Percentiles rank a stretch among this genome's conserved stretches.
Evolutionary conservation across 2,797 vertebrate genomes (phyloP).

Genomic region (Clarias fuscus): DNA sequence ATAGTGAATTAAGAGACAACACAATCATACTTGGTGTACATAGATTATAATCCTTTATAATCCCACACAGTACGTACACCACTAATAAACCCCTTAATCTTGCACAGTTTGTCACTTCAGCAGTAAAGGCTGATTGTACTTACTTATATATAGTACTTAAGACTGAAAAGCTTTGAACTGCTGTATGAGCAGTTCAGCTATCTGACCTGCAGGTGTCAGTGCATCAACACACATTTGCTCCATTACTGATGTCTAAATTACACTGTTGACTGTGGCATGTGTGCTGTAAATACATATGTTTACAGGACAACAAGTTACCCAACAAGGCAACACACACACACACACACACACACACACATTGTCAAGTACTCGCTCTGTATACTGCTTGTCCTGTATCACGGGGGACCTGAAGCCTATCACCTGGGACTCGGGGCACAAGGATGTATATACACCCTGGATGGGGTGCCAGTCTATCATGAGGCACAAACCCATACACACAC

Average conservation of each 20-base stretch:
- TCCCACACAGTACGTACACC: neutral
- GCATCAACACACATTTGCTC: neutral
- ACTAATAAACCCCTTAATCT: neutral
- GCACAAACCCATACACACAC: too few species aligned
- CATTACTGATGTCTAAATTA: neutral
- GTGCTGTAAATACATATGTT: neutral
- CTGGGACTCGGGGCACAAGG: too few species aligned
- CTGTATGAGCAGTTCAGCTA: neutral
- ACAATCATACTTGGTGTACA: neutral
- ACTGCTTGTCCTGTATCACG: too few species aligned
- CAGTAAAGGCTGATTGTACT: neutral
- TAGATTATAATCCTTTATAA: neutral
- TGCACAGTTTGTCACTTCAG: neutral
- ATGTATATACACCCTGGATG: too few species aligned
- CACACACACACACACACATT: neutral
- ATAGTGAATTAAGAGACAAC: neutral
- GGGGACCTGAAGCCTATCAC: too few species aligned
- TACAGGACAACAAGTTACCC: neutral
- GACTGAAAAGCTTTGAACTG: neutral
- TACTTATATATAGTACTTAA: neutral
- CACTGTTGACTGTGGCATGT: neutral
- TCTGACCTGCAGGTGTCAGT: slow-evolving; percentile 17
- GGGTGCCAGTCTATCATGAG: too few species aligned
- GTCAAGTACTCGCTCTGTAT: neutral
- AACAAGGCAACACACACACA: neutral